Base-by-base conservation (phyloP, 30 jellyfish, hydroid and myxozoan genomes). In the Mastigias papua region DNA sequence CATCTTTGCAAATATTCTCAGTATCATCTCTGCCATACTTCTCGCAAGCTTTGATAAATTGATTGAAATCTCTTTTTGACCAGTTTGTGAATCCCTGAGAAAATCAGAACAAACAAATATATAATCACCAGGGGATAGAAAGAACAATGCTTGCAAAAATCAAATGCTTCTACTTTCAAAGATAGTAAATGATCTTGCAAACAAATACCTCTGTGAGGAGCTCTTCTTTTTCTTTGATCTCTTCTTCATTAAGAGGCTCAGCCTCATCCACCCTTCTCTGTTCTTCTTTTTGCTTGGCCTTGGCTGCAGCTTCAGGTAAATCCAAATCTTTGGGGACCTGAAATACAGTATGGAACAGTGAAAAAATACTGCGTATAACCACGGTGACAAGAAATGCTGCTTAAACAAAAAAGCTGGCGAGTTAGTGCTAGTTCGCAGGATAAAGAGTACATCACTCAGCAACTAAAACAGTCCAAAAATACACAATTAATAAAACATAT, bases 291-390 rank as follows among this genome's bases (percentile, higher is more conserved):
- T 96, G 99, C 33, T 80, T 75, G 21, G 87, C 30, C 50, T 96
- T 96, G 51, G 97, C 97, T 8, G 97, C 95, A 35, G 89, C 98
- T n/a, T 89, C 97, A 25, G 92, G 92, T 27, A 89, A 35, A 42
- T 96, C 99, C 32, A 82, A 81, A 65, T 96, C 98, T 33, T 96
- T 88, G 7, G 97, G 99, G 23, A 95, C 99, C 98, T 93, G 69
- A 34, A 69, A 30, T n/a, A n/a, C n/a, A 67, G 48, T 6, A 48
- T 5, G 30, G 67, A 5, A 42, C 54, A 42, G 13, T 15, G 13
- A 42, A 42, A 42, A 42, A n/a, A n/a, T n/a, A n/a, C n/a, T n/a
- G n/a, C n/a, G n/a, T n/a, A n/a, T n/a, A n/a, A n/a, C n/a, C n/a
- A n/a, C n/a, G n/a, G n/a, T n/a, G n/a, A n/a, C n/a, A n/a, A n/a